Conservation (phyloP, 2,888 invertebrate species). For the Diachrysia chrysitis region DNA sequence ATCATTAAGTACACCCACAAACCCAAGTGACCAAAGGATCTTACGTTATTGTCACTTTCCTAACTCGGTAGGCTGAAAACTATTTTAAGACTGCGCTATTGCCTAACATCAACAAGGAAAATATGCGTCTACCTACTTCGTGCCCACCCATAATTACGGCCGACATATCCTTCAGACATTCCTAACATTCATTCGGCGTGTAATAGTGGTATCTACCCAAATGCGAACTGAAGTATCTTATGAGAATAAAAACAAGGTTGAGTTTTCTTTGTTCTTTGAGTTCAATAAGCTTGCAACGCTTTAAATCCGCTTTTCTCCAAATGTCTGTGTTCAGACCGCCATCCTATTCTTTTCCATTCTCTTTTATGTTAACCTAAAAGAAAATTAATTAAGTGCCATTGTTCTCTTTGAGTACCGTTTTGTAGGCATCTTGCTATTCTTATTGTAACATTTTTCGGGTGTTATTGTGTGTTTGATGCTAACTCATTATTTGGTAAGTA, state of each 20-base stretch:
- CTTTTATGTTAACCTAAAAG: constrained; percentile 78
- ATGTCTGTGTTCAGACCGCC: constrained; percentile 73
- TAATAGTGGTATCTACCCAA: constrained; percentile 53
- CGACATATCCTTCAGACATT: constrained; percentile 63
- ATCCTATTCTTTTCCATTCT: constrained; percentile 71
- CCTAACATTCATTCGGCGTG: constrained; percentile 66
- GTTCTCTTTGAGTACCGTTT: constrained; percentile 74
- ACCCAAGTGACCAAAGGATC: constrained; percentile 30
- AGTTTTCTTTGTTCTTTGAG: constrained; percentile 28
- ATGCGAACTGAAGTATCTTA: constrained; percentile 23
- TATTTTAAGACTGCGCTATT: constrained; percentile 55
- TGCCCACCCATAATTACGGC: constrained; percentile 61
- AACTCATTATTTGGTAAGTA: constrained; percentile 33
- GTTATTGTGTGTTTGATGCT: constrained; percentile 37
- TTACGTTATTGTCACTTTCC: constrained; percentile 52
- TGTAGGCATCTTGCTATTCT: constrained; percentile 68
- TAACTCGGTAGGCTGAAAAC: constrained; percentile 50
- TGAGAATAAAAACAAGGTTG: constrained; percentile 18
- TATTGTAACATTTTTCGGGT: constrained; percentile 52
- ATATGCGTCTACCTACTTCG: constrained; percentile 54
- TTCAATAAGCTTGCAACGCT: constrained; percentile 68
- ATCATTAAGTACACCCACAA: constrained; percentile 28
- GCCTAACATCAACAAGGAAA: constrained; percentile 51
- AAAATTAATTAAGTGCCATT: constrained; percentile 85
- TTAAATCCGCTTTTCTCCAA: constrained; percentile 77